Percentiles rank a stretch among this genome's conserved stretches.
phyloP scores from a whole-genome alignment of 1,140 invertebrate species.

The Cydia strobilella region DNA sequence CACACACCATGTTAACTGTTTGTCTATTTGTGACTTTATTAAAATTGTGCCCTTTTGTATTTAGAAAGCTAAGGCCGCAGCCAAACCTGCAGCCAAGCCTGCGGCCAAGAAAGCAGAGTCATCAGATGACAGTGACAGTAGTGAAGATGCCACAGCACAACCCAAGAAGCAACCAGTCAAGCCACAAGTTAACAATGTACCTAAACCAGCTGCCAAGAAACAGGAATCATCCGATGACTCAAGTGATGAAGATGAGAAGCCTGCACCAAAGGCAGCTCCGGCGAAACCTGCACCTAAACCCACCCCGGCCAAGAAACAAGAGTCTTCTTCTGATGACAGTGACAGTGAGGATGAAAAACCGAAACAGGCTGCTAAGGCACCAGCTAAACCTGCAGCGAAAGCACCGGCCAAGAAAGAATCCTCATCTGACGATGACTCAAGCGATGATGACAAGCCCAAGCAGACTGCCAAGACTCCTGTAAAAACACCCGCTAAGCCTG shows the following conservation, averaged over 20 bases:
- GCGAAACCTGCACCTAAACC: slow-evolving; percentile 33
- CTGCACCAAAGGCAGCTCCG: slow-evolving; percentile 35
- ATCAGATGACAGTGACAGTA: slow-evolving; percentile 61
- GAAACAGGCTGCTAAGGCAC: slow-evolving; percentile 35
- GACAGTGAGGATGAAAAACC: slow-evolving; percentile 52
- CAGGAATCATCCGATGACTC: slow-evolving; percentile 56
- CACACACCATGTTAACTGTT: slow-evolving; percentile 33
- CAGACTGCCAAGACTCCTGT: slow-evolving; percentile 31
- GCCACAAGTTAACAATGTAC: slow-evolving; percentile 44
- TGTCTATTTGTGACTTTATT: background rate
- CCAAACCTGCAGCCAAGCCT: slow-evolving; percentile 41
- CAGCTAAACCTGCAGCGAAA: slow-evolving; percentile 26
- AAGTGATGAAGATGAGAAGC: slow-evolving; percentile 42
- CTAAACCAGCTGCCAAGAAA: slow-evolving; percentile 47
- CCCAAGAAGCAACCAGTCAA: slow-evolving; percentile 60
- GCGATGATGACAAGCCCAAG: slow-evolving; percentile 44
- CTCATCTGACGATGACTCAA: slow-evolving; percentile 45
- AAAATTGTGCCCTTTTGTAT: background rate
- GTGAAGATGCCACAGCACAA: slow-evolving; percentile 62
- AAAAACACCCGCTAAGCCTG: slow-evolving; percentile 1
- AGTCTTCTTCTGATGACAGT: slow-evolving; percentile 31
- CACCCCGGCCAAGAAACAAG: slow-evolving; percentile 18
- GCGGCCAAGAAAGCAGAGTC: slow-evolving; percentile 51
- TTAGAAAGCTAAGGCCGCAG: slow-evolving; percentile 35
- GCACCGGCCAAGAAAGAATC: slow-evolving; percentile 44